Percentiles rank a stretch among this genome's conserved stretches.
These are phyloP conservation scores for Eustalomyia histrio DNA, from an alignment of 2,888 invertebrate genomes.

Conservation along the genomic window DNA sequence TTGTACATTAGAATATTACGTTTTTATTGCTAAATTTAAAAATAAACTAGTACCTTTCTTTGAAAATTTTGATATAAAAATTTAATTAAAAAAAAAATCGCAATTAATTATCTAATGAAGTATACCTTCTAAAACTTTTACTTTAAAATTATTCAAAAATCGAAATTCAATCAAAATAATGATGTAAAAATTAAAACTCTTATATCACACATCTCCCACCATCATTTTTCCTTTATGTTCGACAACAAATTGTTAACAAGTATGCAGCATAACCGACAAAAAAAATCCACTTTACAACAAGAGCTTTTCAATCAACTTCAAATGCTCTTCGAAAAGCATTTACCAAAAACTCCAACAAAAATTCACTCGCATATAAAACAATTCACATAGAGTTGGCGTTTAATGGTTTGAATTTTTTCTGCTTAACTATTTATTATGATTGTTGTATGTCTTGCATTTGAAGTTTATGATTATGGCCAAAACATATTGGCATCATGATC, in stretches of 20 bases:
- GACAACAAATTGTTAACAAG: conserved; percentile 42
- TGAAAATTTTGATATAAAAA: too few species aligned
- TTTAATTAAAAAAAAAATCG: too few species aligned
- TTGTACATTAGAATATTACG: too few species aligned
- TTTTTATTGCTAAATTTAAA: too few species aligned
- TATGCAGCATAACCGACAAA: not conserved
- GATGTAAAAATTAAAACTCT: conserved; percentile 45
- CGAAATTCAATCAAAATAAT: conserved; percentile 32
- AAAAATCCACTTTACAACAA: conserved; percentile 51
- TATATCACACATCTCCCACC: conserved; percentile 60
- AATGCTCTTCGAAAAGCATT: conserved; percentile 43
- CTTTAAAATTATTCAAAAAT: not conserved
- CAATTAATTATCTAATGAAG: too few species aligned
- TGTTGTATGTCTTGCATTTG: conserved; percentile 17
- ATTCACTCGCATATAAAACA: conserved; percentile 24
- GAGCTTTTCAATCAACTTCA: conserved; percentile 54
- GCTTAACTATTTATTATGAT: conserved; percentile 39
- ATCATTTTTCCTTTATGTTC: conserved; percentile 28
- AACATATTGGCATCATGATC: conserved; percentile 52
- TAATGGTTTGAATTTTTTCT: conserved; percentile 35
- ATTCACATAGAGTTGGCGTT: conserved; percentile 54
- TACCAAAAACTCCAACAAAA: conserved; percentile 25
- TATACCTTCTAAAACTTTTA: not conserved
- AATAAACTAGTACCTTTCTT: too few species aligned
- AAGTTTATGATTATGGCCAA: conserved; percentile 59